These are phyloP conservation scores for Drosophila sucinea DNA, from an alignment of 1,140 invertebrate species.

Conservation along the genomic window DNA sequence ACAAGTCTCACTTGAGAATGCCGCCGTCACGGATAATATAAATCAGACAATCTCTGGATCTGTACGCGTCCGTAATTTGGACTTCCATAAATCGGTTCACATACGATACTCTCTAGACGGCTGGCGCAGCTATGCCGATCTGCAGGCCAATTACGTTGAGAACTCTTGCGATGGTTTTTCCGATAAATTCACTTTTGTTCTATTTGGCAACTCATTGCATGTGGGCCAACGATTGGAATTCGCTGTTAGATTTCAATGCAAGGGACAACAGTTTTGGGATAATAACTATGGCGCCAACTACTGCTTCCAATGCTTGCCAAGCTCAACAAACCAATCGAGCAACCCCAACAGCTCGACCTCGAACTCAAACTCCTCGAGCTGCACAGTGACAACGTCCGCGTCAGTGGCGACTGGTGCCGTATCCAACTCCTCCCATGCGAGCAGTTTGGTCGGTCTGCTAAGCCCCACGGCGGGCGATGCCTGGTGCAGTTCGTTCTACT, in stretches of 20 bases:
- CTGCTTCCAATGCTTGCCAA: conserved; percentile 91
- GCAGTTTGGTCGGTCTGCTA: conserved; percentile 65
- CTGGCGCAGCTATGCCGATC: conserved; percentile 93
- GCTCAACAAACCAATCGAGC: conserved; percentile 37
- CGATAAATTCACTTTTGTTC: conserved; percentile 92
- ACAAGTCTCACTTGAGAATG: conserved; percentile 93
- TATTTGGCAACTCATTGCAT: conserved; percentile 89
- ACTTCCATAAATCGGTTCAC: conserved; percentile 95
- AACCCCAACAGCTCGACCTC: not conserved
- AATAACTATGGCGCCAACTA: conserved; percentile 94
- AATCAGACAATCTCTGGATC: conserved; percentile 92
- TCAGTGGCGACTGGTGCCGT: conserved; percentile 68
- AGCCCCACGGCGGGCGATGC: conserved; percentile 78
- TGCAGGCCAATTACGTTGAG: conserved; percentile 91
- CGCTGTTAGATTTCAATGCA: conserved; percentile 92
- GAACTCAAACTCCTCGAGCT: conserved; percentile 32
- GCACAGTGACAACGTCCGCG: conserved; percentile 61
- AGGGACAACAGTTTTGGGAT: conserved; percentile 95
- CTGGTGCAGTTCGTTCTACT: conserved; percentile 82
- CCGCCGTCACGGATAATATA: conserved; percentile 88
- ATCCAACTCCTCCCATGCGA: conserved; percentile 39
- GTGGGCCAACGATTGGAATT: conserved; percentile 91
- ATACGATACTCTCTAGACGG: conserved; percentile 93
- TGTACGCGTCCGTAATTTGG: conserved; percentile 94
- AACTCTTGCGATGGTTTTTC: conserved; percentile 96